Evolutionary conservation across 2,888 invertebrate species (phyloP).

Genomic region (Noctua comes): DNA sequence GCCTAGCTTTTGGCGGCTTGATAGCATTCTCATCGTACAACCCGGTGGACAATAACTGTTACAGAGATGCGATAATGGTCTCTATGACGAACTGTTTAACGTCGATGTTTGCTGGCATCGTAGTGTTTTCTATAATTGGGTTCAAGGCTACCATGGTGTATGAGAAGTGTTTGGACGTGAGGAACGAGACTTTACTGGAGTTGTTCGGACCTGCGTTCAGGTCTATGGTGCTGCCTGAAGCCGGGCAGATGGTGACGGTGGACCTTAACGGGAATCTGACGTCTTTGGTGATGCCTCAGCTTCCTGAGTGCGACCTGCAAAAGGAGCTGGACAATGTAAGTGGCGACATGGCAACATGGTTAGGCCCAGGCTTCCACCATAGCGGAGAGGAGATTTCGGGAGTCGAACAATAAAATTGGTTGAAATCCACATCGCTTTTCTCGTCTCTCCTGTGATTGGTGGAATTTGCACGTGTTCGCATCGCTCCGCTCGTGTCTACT

Average conservation of each 20-base stretch:
- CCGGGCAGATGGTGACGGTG: conserved; percentile 89
- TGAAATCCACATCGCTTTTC: background rate
- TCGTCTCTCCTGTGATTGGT: background rate
- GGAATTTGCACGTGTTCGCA: background rate
- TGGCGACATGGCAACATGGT: conserved; percentile 63
- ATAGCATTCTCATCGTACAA: conserved; percentile 99
- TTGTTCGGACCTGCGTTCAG: conserved; percentile 89
- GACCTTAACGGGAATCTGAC: conserved; percentile 89
- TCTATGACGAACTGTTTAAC: conserved; percentile 98
- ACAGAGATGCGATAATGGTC: conserved; percentile 97
- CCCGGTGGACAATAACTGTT: conserved; percentile 98
- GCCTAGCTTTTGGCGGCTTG: conserved; percentile 98
- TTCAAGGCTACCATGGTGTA: conserved; percentile 97
- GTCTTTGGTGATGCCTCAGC: conserved; percentile 91
- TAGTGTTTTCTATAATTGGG: conserved; percentile 98
- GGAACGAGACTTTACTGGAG: conserved; percentile 91
- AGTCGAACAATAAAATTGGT: background rate
- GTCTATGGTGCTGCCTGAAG: conserved; percentile 88
- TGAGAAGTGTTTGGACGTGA: conserved; percentile 92
- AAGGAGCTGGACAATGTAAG: conserved; percentile 97
- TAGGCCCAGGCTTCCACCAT: background rate
- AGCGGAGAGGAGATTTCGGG: background rate
- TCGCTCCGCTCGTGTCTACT: background rate
- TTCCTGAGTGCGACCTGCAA: conserved; percentile 95
- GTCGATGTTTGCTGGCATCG: conserved; percentile 98